A percentile compares a stretch with the other conserved stretches of the same genome.
These are phyloP conservation scores for Paragorgia papillata DNA, from an alignment of 92 coral and sea anemone genomes.

Conservation along the genomic window DNA sequence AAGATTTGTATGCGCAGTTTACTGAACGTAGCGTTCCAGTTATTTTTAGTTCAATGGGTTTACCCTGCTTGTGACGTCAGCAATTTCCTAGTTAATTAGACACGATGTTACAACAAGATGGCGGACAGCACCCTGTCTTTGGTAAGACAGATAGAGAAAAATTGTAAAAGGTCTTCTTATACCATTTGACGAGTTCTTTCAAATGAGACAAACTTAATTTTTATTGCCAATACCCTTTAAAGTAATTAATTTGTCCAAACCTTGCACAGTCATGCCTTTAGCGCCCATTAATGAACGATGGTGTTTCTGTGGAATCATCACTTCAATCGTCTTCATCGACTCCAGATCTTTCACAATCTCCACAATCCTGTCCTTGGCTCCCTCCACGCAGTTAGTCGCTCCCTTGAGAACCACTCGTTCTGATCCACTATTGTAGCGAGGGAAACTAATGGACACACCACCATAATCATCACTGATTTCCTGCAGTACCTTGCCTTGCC, in stretches of 20 bases:
- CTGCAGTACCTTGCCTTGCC: slow-evolving; percentile 86
- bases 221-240: too few relatives aligned
- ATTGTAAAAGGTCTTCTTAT: too few relatives aligned
- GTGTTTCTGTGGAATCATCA: slow-evolving; percentile 80
- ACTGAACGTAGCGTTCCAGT: too few relatives aligned
- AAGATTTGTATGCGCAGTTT: too few relatives aligned
- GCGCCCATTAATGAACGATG: slow-evolving; percentile 98
- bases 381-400: slow-evolving; percentile 95
- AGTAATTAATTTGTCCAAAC: slow-evolving; percentile 4
- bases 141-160: too few relatives aligned
- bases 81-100: too few relatives aligned
- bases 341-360: slow-evolving; percentile 91
- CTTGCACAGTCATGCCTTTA: slow-evolving; percentile 90
- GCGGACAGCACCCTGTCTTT: too few relatives aligned
- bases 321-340: slow-evolving; percentile 90
- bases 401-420: slow-evolving; percentile 97
- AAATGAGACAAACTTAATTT: too few relatives aligned
- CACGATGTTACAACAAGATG: too few relatives aligned
- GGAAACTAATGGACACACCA: slow-evolving; percentile 95
- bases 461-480: slow-evolving; percentile 91
- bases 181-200: too few relatives aligned
- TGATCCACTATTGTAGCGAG: slow-evolving; percentile 85
- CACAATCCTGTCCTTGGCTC: slow-evolving; percentile 90
- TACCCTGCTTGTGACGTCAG: too few relatives aligned
- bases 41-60: too few relatives aligned